These are phyloP conservation scores for Pao palembangensis DNA, from an alignment of 2,113 vertebrate genomes.

Conservation along the genomic window DNA sequence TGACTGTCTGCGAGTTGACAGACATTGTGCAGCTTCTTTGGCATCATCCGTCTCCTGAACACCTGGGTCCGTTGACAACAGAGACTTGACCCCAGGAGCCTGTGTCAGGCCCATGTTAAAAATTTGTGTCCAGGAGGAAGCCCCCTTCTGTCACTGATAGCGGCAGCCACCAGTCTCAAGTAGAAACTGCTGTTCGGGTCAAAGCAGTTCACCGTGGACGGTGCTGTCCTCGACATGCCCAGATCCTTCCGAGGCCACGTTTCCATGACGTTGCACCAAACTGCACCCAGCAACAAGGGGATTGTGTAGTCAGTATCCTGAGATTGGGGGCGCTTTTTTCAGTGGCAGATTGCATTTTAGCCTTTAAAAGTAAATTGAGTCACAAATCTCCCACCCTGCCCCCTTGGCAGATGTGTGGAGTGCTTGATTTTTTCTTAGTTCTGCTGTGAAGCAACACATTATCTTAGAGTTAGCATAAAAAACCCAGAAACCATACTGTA, in stretches of 20 bases:
- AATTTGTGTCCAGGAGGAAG: conserved; percentile 54
- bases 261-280: too few relatives aligned
- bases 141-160: conserved; percentile 52
- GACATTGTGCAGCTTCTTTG: conserved; percentile 41
- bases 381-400: conserved; percentile 47
- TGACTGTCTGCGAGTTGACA: conserved; percentile 7
- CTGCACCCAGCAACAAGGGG: too few relatives aligned
- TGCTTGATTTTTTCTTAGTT: conserved; percentile 40
- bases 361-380: conserved; percentile 52
- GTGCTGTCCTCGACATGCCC: background rate
- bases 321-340: conserved; percentile 49
- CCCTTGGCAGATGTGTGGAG: conserved; percentile 54
- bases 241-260: too few relatives aligned
- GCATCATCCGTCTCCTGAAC: conserved; percentile 60
- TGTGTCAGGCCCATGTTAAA: conserved; percentile 50
- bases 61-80: conserved; percentile 61
- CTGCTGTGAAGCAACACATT: conserved; percentile 23
- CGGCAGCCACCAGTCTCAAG: conserved; percentile 33
- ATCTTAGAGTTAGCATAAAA: too few relatives aligned
- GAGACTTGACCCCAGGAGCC: conserved; percentile 60
- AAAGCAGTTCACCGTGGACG: conserved; percentile 9
- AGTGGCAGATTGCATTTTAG: conserved; percentile 57
- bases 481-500: too few relatives aligned
- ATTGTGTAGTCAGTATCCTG: conserved; percentile 15
- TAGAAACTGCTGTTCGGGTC: conserved; percentile 37